These are phyloP conservation scores for Drosophila auraria DNA, from an alignment of 1,140 invertebrate genomes.

Conservation along the genomic window DNA sequence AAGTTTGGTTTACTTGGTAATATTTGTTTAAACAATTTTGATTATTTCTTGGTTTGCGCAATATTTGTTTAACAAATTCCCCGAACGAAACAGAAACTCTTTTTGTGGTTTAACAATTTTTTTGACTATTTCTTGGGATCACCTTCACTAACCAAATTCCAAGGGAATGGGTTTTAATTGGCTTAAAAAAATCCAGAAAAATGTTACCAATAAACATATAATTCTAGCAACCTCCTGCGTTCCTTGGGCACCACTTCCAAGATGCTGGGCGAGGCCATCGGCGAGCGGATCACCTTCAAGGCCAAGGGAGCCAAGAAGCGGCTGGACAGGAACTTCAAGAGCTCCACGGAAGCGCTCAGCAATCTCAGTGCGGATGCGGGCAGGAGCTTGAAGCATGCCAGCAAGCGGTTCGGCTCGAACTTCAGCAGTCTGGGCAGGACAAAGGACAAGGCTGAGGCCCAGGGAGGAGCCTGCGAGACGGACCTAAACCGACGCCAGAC, in stretches of 20 bases:
- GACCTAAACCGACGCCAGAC: constrained; percentile 73
- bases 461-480: constrained; percentile 13
- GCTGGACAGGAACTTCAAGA: constrained; percentile 79
- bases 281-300: constrained; percentile 73
- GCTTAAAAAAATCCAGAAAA: no score
- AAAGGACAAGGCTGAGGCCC: constrained; percentile 25
- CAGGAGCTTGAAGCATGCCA: constrained; percentile 63
- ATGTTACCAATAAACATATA: not conserved
- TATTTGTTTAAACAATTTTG: not conserved
- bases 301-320: constrained; percentile 77
- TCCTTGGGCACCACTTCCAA: constrained; percentile 81
- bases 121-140: not conserved
- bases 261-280: constrained; percentile 77
- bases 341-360: constrained; percentile 69
- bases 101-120: constrained; percentile 11
- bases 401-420: constrained; percentile 70
- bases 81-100: not conserved
- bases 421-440: constrained; percentile 64
- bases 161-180: not conserved
- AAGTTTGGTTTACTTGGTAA: no score
- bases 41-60: not conserved
- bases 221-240: constrained; percentile 69
- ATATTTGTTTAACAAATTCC: not conserved
- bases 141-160: constrained; percentile 6
- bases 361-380: constrained; percentile 71